Base-by-base conservation (phyloP, 1,140 invertebrate species). In the Ganaspis sp. region DNA sequence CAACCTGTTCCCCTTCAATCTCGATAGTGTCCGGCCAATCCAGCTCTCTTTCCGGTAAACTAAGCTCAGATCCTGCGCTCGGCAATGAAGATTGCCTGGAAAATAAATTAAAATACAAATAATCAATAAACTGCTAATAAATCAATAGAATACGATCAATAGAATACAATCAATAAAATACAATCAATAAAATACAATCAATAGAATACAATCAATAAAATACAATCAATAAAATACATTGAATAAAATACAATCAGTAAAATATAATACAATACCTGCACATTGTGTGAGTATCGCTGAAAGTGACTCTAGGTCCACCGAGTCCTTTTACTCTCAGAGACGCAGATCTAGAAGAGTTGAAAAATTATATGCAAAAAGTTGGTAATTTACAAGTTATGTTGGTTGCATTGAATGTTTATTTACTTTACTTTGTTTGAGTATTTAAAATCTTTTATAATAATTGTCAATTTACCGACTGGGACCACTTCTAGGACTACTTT, bases 401-500 rank as follows among this genome's bases (percentile, higher is more conserved):
- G n/a, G n/a, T n/a, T n/a, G n/a, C n/a, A n/a, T n/a, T n/a, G n/a
- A 42, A 42, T 42, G 9, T 42, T 12, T 42, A 12, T 49, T 17
- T 49, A 6, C 6, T 6, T 49, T 12, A 17, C 3, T 49, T 19
- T 0, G 17, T 8, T 17, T 49, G n/a, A n/a, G n/a, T n/a, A n/a
- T n/a, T n/a, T n/a, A n/a, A n/a, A n/a, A n/a, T n/a, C n/a, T n/a
- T n/a, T n/a, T n/a, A n/a, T n/a, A 53, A 75, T 21, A 17, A 21
- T 26, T 15, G 73, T 4, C 74, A 53, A 71, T 70, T 42, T 82
- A 90, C 89, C 90, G 83, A 79, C 89, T 91, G 11, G 95, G 95
- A 45, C 95, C 95, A 72, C 94, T 94, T 71, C 91, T 90, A 1
- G 94, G 94, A 29, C 94, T 95, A 81, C 93, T 94, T 79, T 95